Percentiles rank a stretch among this genome's conserved stretches.
Conservation (phyloP, 2,888 invertebrate genomes). For the Hofmannophila pseudospretella region DNA sequence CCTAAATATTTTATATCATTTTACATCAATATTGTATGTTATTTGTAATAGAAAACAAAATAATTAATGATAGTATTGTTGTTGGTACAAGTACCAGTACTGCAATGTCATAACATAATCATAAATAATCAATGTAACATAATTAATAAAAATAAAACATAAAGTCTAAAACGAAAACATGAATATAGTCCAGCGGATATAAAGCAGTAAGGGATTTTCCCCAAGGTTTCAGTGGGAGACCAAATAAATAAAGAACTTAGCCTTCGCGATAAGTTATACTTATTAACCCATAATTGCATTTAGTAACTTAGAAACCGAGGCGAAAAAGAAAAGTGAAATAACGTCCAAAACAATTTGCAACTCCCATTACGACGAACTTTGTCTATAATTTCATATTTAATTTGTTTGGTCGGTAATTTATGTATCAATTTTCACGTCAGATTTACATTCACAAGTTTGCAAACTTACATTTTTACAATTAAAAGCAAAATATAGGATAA, state of each 20-base stretch:
- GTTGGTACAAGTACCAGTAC: too few relatives aligned
- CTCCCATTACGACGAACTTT: slow-evolving; percentile 51
- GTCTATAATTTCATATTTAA: slow-evolving; percentile 53
- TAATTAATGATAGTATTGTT: too few relatives aligned
- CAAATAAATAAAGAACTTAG: slow-evolving; percentile 19
- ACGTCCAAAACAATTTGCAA: slow-evolving; percentile 49
- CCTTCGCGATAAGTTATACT: slow-evolving; percentile 19
- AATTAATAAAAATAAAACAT: too few relatives aligned
- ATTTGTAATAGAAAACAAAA: too few relatives aligned
- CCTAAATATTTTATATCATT: too few relatives aligned
- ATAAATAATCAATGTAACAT: too few relatives aligned
- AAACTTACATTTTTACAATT: slow-evolving; percentile 1
- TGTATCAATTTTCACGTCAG: slow-evolving; percentile 35
- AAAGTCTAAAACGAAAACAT: too few relatives aligned
- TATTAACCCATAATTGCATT: slow-evolving; percentile 31
- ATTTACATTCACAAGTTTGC: slow-evolving; percentile 27
- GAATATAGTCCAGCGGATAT: too few relatives aligned
- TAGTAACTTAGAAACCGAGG: slow-evolving; percentile 24
- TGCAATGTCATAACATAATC: too few relatives aligned
- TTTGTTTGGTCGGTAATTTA: slow-evolving; percentile 41
- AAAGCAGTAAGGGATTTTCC: not conserved
- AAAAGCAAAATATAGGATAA: too few relatives aligned
- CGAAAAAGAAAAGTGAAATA: slow-evolving; percentile 40
- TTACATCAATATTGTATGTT: too few relatives aligned
- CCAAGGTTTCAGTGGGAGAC: slow-evolving; percentile 13